These are phyloP conservation scores for Pseudobourletiella spinata DNA, from an alignment of 1,140 invertebrate species.

Conservation along the genomic window DNA sequence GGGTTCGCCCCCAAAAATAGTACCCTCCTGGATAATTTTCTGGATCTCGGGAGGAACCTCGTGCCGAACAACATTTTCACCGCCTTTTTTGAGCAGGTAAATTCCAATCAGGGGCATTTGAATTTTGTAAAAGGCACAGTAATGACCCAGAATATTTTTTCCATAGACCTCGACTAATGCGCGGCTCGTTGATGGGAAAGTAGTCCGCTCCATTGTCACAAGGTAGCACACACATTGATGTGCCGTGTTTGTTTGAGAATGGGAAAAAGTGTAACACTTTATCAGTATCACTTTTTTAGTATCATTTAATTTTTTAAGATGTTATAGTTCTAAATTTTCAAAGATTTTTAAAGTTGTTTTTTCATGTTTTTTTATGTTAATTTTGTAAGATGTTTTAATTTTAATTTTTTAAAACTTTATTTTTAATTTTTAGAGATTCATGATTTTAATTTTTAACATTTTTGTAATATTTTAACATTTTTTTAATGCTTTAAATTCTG, in stretches of 20 bases:
- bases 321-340: too few relatives aligned
- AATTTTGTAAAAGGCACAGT: not conserved
- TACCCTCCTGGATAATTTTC: slow-evolving; percentile 67
- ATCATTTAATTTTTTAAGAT: too few relatives aligned
- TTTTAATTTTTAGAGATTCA: not conserved
- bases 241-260: not conserved
- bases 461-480: not conserved
- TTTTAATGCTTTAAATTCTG: not conserved
- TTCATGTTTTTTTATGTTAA: too few relatives aligned
- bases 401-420: not conserved
- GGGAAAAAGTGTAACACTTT: too few relatives aligned
- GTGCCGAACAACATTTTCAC: slow-evolving; percentile 82
- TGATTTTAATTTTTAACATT: not conserved
- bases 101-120: slow-evolving; percentile 26
- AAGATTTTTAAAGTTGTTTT: too few relatives aligned
- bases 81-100: slow-evolving; percentile 70
- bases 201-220: not conserved
- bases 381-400: too few relatives aligned
- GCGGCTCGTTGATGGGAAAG: not conserved
- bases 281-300: too few relatives aligned
- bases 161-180: not conserved
- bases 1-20: slow-evolving; percentile 41
- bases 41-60: slow-evolving; percentile 78
- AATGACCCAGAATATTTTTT: not conserved
- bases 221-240: too few relatives aligned